Evolutionary conservation across 2,113 vertebrate genomes (phyloP), one percentile per base, ranked within the genome.

Genomic region (Corythornis cristatus): DNA sequence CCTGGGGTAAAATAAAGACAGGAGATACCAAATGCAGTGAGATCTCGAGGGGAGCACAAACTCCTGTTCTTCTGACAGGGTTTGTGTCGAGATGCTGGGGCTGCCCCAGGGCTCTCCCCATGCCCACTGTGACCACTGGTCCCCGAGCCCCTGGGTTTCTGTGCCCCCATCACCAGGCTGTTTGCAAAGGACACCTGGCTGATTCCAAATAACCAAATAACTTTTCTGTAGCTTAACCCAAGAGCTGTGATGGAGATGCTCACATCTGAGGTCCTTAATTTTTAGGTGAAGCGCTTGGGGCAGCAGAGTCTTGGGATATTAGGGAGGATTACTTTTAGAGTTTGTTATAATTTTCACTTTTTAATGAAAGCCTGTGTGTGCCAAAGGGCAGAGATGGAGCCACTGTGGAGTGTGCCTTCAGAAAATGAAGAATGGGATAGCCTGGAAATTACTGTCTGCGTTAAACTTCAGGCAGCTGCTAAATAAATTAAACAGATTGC

Each of bases 341-440:
- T 64, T 46, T 28, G 35, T 15, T 77, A 19, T 9, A 3, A 67
- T 64, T 50, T 54, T 17, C 16, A 15, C 33, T 29, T 75, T 35
- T 19, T 22, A 11, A 25, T 40, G 31, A 45, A 58, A 33, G 25
- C 17, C 46, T n/a, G 12, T 16, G 9, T 43, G 50, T 31, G 61
- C 25, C 74, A 54, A 9, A 71, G 45, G 48, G 40, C 17, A 35
- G 26, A 74, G 73, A 56, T 5, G 40, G 29, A 60, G 14, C 18
- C 28, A 0, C 10, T 23, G 1, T 0, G 2, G 40, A 25, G 4
- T 8, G 64, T 7, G 45, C 43, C 5, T 11, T 11, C 45, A 43
- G 45, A 51, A 60, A 19, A 42, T 5, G 54, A 57, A 40, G 50
- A 74, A 62, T 11, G 37, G 20, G 20, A 26, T 12, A n/a, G 46